phyloP scores from a whole-genome alignment of 2,797 vertebrate genomes.

The Sorex maritimensis region DNA sequence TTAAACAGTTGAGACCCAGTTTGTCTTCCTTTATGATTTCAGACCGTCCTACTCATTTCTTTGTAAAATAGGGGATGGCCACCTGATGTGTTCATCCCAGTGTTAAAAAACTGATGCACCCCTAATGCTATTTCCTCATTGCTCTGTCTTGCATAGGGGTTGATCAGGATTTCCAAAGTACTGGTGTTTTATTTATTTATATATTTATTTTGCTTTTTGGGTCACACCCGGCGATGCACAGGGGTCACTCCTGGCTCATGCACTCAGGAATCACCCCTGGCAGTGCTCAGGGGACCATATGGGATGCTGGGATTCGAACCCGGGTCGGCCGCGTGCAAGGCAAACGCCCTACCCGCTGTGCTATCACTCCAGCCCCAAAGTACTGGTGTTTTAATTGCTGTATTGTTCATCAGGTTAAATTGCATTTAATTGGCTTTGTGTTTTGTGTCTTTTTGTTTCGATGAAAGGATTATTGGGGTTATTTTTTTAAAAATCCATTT shows the following conservation, averaged over 20 bases:
- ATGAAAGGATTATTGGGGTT: constrained; percentile 71
- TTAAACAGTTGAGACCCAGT: background rate
- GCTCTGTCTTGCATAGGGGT: background rate
- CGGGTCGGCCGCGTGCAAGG: too few species aligned
- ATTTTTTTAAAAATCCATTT: constrained; percentile 76
- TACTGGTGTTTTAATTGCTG: constrained; percentile 74
- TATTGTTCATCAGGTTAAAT: constrained; percentile 89
- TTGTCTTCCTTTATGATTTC: constrained; percentile 19
- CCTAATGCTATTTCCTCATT: constrained; percentile 24
- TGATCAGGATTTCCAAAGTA: constrained; percentile 60
- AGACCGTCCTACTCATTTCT: fast-evolving
- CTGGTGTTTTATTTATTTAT: constrained; percentile 71
- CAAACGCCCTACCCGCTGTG: too few species aligned
- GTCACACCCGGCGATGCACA: too few species aligned
- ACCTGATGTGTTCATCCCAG: background rate
- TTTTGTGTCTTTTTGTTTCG: constrained; percentile 88
- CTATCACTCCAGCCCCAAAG: constrained; percentile 41
- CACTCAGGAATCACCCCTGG: too few species aligned
- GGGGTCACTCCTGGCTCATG: too few species aligned
- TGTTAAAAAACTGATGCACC: constrained; percentile 15
- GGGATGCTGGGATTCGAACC: too few species aligned
- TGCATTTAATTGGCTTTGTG: constrained; percentile 88
- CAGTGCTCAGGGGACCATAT: too few species aligned
- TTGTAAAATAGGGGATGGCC: background rate
- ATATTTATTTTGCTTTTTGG: too few species aligned